Evolutionary conservation across 2,888 invertebrate genomes (phyloP).

Genomic region (Griposia aprilina): DNA sequence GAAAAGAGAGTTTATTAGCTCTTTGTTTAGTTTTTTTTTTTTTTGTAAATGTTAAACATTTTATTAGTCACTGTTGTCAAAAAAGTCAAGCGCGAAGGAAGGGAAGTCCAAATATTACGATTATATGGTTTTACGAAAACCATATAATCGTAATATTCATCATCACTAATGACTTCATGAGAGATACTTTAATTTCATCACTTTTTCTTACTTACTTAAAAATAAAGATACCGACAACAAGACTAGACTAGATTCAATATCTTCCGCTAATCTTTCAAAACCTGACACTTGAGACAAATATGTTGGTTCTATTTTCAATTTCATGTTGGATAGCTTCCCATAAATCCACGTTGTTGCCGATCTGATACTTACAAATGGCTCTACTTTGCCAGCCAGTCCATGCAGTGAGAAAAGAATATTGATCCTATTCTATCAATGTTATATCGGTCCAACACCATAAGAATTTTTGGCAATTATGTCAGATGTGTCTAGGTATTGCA

Average conservation of each 20-base stretch:
- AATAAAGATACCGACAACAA: no score
- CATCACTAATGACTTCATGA: no score
- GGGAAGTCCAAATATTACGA: background rate
- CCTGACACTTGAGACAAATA: conserved; percentile 18
- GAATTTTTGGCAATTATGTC: background rate
- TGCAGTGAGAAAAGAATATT: conserved; percentile 23
- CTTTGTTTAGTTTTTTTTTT: background rate
- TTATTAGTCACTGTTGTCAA: no score
- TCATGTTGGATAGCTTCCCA: conserved; percentile 17
- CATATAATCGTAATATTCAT: no score
- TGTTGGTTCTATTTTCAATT: conserved; percentile 50
- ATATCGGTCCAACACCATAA: background rate
- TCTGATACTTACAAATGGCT: conserved; percentile 41
- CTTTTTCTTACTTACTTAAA: background rate
- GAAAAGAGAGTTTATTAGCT: no score
- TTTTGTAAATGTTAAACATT: no score
- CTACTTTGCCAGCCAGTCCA: conserved; percentile 22
- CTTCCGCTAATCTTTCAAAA: background rate
- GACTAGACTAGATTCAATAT: background rate
- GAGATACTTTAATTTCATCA: no score
- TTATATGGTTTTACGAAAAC: no score
- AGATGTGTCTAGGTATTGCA: background rate
- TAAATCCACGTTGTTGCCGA: conserved; percentile 40
- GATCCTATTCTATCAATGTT: conserved; percentile 25
- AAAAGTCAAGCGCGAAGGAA: background rate